Percentiles rank a stretch among this genome's conserved stretches.
phyloP scores from a whole-genome alignment of 2,113 vertebrate genomes.

The Burhinus bistriatus region DNA sequence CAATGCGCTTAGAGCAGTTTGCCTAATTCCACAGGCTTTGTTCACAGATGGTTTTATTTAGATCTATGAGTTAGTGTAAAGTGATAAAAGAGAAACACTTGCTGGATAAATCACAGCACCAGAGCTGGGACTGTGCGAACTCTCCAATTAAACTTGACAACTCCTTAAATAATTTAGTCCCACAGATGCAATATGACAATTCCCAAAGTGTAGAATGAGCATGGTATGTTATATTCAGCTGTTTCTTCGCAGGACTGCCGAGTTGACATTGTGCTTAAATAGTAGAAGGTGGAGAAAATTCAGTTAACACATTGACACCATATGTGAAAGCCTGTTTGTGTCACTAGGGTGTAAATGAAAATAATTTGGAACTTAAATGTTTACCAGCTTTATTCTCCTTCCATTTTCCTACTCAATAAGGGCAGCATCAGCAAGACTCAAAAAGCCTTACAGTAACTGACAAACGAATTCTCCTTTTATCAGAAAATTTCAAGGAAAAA shows the following conservation, averaged over 20 bases:
- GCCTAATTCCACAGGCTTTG: slow-evolving; percentile 28
- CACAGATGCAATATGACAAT: slow-evolving; percentile 32
- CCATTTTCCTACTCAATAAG: not conserved
- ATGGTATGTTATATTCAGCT: not conserved
- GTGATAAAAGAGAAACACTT: slow-evolving; percentile 46
- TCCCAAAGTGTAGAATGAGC: not conserved
- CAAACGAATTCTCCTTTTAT: not conserved
- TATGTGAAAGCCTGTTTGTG: not conserved
- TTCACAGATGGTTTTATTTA: slow-evolving; percentile 70
- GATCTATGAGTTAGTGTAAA: slow-evolving; percentile 45
- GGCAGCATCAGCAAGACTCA: not conserved
- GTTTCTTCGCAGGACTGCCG: not conserved
- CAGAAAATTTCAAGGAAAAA: not conserved
- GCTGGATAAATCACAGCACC: slow-evolving; percentile 53
- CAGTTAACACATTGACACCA: not conserved
- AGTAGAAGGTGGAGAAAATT: not conserved
- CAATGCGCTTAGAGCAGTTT: not conserved
- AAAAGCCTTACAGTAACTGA: not conserved
- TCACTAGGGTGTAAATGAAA: not conserved
- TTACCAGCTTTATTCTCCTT: not conserved
- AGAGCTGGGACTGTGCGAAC: slow-evolving; percentile 61
- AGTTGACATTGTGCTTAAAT: not conserved
- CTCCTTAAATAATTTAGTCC: slow-evolving; percentile 47
- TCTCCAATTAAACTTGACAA: slow-evolving; percentile 71
- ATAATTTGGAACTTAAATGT: not conserved